These are phyloP conservation scores for Myopa tessellatipennis DNA, from an alignment of 2,888 invertebrate genomes.

Conservation along the genomic window DNA sequence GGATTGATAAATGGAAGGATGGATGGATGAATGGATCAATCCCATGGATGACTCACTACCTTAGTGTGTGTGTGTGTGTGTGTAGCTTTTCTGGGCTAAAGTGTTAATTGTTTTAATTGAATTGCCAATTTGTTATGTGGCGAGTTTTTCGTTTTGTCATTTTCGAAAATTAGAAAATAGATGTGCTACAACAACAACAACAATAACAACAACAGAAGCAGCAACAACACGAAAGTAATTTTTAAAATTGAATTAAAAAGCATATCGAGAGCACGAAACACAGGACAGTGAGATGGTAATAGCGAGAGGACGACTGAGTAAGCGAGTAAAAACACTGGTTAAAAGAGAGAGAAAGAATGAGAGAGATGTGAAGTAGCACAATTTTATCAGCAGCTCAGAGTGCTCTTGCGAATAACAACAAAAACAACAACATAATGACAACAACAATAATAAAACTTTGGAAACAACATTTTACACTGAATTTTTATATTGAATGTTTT, in stretches of 20 bases:
- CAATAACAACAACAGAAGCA: no score
- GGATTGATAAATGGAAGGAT: no score
- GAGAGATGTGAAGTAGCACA: not conserved
- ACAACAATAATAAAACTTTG: not conserved
- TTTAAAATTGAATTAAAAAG: slow-evolving; percentile 21
- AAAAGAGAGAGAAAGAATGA: not conserved
- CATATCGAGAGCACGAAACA: not conserved
- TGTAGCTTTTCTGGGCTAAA: slow-evolving; percentile 25
- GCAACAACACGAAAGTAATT: slow-evolving; percentile 10
- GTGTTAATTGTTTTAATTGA: slow-evolving; percentile 44
- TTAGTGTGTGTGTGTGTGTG: no score
- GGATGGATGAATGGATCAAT: no score
- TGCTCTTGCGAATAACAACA: not conserved
- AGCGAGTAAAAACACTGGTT: not conserved
- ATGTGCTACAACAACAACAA: not conserved
- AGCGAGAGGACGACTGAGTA: not conserved
- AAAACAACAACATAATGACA: not conserved
- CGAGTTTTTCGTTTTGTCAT: slow-evolving; percentile 7
- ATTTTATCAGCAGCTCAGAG: not conserved
- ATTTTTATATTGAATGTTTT: not conserved
- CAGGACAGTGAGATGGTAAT: not conserved
- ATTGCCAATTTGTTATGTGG: slow-evolving; percentile 33
- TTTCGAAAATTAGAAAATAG: not conserved
- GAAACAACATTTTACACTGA: not conserved
- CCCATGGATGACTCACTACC: no score